Base-by-base conservation (phyloP, 2,113 vertebrate species). In the Nothobranchius furzeri region DNA sequence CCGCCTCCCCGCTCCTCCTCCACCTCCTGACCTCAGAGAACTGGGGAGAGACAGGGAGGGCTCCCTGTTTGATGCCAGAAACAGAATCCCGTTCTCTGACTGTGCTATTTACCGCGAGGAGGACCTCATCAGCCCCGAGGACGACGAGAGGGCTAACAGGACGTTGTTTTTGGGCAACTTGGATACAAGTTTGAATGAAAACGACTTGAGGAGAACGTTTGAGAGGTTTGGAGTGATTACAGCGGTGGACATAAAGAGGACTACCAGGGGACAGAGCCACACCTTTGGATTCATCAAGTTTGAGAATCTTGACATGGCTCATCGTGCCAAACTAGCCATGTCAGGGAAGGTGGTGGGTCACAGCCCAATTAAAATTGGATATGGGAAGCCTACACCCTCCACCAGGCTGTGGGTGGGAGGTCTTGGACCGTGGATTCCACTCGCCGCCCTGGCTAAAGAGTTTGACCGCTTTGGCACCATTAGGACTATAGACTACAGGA, bases 381-480 rank as follows among this genome's bases (percentile, higher is more conserved):
- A 99, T 2, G 98, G 98, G 2, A 99, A 99, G 86, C 96, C 97
- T 12, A 99, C 96, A 0, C 97, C 96, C 0, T 97, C 97, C 0
- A 99, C 96, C 50, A 91, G 97, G 71, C 93, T 99, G 9, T 99
- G 98, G 98, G 98, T 99, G 48, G 98, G 98, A 0, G 98, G 98
- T 12, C 89, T 99, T 0, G 98, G 98, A 63, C 96, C 93, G 7
- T 99, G 98, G 98, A 95, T 98, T 50, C 96, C 96, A 0, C 79
- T 99, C 0, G 94, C 95, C 0, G 96, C 97, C 0, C 86, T 99
- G 69, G 97, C 97, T 36, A 92, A 97, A 75, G 98, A 99, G 76
- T 99, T 99, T 88, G 98, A 99, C 86, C 95, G 98, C 35, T 99
- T 99, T 78, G 98, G 98, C 62, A 99, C 97, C 76, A 99, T 99